Evolutionary conservation across 2,113 vertebrate species (phyloP), one percentile per base, ranked within the genome.

Genomic region (Salvelinus sp.): DNA sequence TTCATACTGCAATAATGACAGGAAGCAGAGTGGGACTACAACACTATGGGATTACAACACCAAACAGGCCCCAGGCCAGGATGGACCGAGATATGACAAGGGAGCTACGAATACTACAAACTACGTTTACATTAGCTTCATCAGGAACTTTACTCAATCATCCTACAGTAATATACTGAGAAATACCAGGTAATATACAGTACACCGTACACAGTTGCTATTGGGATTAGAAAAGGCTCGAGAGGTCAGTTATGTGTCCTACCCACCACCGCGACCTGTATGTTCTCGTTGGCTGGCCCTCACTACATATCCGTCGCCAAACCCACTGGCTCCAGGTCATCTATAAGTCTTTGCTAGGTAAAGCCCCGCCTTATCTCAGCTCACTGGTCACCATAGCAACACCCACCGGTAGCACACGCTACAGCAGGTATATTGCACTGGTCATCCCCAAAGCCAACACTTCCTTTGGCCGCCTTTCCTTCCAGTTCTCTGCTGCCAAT

Each of bases 201-300:
- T 44, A 44, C 7, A 38, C 7, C 66, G 25, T 54, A 33, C 6
- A 13, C 30, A 38, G 25, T 23, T 27, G 54, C 28, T 76, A 68
- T 76, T 70, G 25, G 4, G 58, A 28, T 50, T 77, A 25, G 28
- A 30, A 38, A 38, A 38, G 7, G 38, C 38, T 38, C 2, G 38
- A 16, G 12, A 13, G 57, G 58, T 74, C 64, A 75, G 54, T 14
- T 75, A 68, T 77, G 7, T 70, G 57, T 20, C 54, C 28, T 30
- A 30, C 4, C 28, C 28, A 30, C 4, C 28, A 30, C 28, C 4
- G 28, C 28, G 3, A 30, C 28, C 28, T 30, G 28, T 30, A 30
- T 30, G 28, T 4, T 30, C 4, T 30, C 4, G 28, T 30, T 30
- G 28, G 28, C 28, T 30, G 28, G 28, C 28, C 3, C 28, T 30